A percentile compares a stretch with the other conserved stretches of the same genome.
Evolutionary conservation across 2,888 invertebrate species (phyloP).

Genomic region (Cenopis cana): DNA sequence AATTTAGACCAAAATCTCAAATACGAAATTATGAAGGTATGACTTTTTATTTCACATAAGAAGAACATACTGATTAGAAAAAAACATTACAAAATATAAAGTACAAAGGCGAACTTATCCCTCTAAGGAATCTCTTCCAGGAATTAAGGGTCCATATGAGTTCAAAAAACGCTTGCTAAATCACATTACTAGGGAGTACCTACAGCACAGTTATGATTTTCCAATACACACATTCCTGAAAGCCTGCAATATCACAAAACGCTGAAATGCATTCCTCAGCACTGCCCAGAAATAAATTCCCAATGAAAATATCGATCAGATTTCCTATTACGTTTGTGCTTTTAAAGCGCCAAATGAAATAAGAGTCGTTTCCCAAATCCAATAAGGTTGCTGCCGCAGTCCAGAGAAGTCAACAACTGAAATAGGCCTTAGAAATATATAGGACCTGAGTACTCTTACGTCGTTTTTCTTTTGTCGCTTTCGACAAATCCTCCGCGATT

Average conservation of each 20-base stretch:
- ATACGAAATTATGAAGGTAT: too few species aligned
- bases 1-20: too few species aligned
- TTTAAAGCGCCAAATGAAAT: conserved; percentile 62
- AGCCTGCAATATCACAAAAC: neutral
- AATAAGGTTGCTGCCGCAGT: conserved; percentile 48
- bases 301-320: conserved; percentile 65
- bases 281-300: conserved; percentile 45
- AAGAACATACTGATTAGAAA: too few species aligned
- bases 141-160: too few species aligned
- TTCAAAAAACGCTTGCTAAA: too few species aligned
- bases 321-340: conserved; percentile 60
- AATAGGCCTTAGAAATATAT: neutral
- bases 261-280: conserved; percentile 11
- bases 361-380: conserved; percentile 62
- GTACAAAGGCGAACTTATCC: too few species aligned
- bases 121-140: too few species aligned
- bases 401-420: neutral
- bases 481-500: conserved; percentile 57
- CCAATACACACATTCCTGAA: neutral
- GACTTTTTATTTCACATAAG: too few species aligned
- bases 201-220: too few species aligned
- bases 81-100: too few species aligned
- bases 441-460: neutral
- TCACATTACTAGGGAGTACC: too few species aligned
- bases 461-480: neutral